Evolutionary conservation across 2,797 vertebrate species (phyloP).

Genomic region (Telmatherina bonti): DNA sequence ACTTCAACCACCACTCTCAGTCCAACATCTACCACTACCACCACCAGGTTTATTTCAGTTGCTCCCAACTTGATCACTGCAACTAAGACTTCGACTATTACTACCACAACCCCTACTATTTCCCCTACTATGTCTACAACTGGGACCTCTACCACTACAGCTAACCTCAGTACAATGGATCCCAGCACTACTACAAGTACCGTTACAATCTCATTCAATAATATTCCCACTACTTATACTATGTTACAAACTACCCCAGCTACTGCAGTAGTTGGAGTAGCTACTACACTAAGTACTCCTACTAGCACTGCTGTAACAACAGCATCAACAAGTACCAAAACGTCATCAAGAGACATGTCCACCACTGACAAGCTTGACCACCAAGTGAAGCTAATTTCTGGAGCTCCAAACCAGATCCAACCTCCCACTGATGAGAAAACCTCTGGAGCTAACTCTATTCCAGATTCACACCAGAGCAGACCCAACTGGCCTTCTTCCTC

Average conservation of each 20-base stretch:
- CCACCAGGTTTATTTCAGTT: slow-evolving; percentile 26
- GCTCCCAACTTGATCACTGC: slow-evolving; percentile 25
- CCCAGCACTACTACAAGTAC: slow-evolving; percentile 11
- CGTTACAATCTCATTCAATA: slow-evolving; percentile 18
- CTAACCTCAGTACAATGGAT: slow-evolving; percentile 2
- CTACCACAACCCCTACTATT: slow-evolving; percentile 21
- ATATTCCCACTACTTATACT: slow-evolving; percentile 14
- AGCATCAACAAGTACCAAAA: slow-evolving; percentile 43
- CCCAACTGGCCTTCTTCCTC: slow-evolving; percentile 43
- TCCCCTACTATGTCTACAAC: background rate
- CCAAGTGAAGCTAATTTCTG: slow-evolving; percentile 51
- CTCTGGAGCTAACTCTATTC: slow-evolving; percentile 81
- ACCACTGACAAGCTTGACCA: slow-evolving; percentile 26
- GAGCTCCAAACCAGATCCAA: slow-evolving; percentile 52
- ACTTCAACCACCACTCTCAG: slow-evolving; percentile 46
- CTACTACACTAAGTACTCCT: slow-evolving; percentile 16
- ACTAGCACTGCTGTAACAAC: slow-evolving; percentile 40
- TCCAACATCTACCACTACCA: slow-evolving; percentile 41
- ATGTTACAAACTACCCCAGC: background rate
- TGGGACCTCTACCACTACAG: slow-evolving; percentile 13
- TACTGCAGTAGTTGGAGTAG: slow-evolving; percentile 33
- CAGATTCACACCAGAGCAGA: slow-evolving; percentile 79
- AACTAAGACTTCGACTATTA: slow-evolving; percentile 10
- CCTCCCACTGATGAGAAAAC: slow-evolving; percentile 74
- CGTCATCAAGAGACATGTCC: slow-evolving; percentile 47